Base-by-base conservation (phyloP, 2,113 vertebrate genomes). In the Furnarius figulus region DNA sequence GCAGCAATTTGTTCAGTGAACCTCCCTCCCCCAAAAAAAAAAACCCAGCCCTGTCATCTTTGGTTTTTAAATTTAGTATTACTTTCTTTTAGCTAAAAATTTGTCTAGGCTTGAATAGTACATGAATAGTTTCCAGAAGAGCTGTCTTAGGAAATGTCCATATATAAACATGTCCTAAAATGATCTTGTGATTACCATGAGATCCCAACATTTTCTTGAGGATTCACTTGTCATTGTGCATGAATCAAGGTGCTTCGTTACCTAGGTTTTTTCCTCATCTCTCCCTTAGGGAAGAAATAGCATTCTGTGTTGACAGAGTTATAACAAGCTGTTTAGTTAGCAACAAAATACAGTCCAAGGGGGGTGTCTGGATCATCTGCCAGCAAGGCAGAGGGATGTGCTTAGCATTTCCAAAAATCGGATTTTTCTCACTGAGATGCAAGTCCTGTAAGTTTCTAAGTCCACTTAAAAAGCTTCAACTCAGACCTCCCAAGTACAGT, bases 361-460 rank as follows among this genome's bases (percentile, higher is more conserved):
- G 68, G 35, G 66, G 39, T 89, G 89, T 93, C 95, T 94, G 73
- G 66, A 56, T 96, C 78, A 82, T 93, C 81, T 93, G 91, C 84
- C 91, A 89, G 76, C 2, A 2, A 61, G 67, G 61, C 82, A 92
- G 72, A 35, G 44, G 55, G 70, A 89, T 1, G 7, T 89, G 89
- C 42, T 91, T 70, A 62, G 87, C 77, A 87, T 97, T 83, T 80
- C 78, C 78, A 76, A 79, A 95, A 76, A 42, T 76, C 28, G 8
- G 4, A 8, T 37, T 76, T 94, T 90, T 88, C 42, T 90, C 5
- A 0, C 24, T 13, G 59, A 70, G 22, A 8, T 53, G 47, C 39
- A 59, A 55, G 35, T 58, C 73, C 35, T 40, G 7, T 46, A 66
- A 46, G 59, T 56, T 72, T 85, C 14, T 52, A 24, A 77, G 30